These are phyloP conservation scores for Diadegma fenestrale DNA, from an alignment of 2,888 invertebrate species.

Conservation along the genomic window DNA sequence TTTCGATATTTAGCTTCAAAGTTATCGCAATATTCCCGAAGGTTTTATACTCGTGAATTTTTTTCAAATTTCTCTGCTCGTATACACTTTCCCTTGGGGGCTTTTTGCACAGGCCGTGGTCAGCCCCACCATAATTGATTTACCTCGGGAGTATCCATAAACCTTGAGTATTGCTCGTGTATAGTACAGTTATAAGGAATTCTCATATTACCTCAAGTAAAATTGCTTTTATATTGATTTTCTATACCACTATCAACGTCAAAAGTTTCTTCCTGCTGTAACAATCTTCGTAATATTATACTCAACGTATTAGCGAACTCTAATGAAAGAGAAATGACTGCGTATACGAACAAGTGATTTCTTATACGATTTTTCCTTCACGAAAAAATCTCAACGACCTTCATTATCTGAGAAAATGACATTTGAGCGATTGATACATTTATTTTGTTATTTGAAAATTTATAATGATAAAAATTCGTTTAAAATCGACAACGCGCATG, in stretches of 20 bases:
- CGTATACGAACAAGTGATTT: too few species aligned
- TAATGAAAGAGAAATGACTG: too few species aligned
- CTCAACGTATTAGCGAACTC: background rate
- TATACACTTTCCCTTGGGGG: background rate
- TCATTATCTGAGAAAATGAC: too few species aligned
- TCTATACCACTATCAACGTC: background rate
- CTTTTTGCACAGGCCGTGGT: slow-evolving; percentile 2
- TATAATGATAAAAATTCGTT: too few species aligned
- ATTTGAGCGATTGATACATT: too few species aligned
- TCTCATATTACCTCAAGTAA: slow-evolving; percentile 5
- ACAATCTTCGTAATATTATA: background rate
- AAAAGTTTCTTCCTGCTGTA: background rate
- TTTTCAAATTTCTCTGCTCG: slow-evolving; percentile 1
- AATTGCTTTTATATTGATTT: slow-evolving; percentile 31
- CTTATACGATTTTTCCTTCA: too few species aligned
- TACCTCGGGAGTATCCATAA: slow-evolving; percentile 4
- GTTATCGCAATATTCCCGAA: background rate
- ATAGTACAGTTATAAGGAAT: background rate
- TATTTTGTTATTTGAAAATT: too few species aligned
- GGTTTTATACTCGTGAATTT: background rate
- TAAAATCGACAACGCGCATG: too few species aligned
- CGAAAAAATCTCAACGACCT: too few species aligned
- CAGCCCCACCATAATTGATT: slow-evolving; percentile 22
- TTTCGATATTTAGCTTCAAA: slow-evolving; percentile 2
- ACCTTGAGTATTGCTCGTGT: background rate